Evolutionary conservation across 2,113 vertebrate species (phyloP), one percentile per base, ranked within the genome.

Genomic region (Elaphurus davidianus): DNA sequence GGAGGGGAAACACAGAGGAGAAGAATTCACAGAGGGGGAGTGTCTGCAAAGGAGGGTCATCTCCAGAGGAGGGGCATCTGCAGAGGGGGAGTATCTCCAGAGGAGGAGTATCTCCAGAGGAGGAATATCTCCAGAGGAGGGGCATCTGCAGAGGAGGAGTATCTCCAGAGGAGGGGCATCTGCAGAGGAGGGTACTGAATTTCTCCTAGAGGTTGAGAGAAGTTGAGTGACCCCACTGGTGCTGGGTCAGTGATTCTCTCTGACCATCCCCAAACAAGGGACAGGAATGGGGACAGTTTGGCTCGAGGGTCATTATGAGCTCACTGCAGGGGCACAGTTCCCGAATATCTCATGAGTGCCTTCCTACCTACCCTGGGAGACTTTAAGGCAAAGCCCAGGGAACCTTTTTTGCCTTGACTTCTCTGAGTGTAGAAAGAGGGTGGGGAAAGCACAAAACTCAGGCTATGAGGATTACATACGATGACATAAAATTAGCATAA

Each of bases 401-500:
- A 30, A 8, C 19, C 2, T 27, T 36, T 67, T n/a, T n/a, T 40
- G 40, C 55, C 57, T 54, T 16, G 1, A 27, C 62, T 87, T 52
- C 6, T 45, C 60, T 30, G 45, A 21, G 7, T 27, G 3, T 47
- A 45, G 71, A 23, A 36, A 11, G n/a, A 43, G 2, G 28, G 8
- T 4, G 45, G 52, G 50, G 33, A 9, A 19, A 86, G 45, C 15
- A 7, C 54, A 9, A 27, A 6, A 17, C 8, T 7, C 8, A 17
- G 59, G 6, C 13, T 23, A 7, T 40, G 71, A 25, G 67, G 57
- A 7, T 12, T 3, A 19, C 25, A 14, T 7, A 28, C 14, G 43
- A 0, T 14, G 36, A 40, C 7, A 8, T 0, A 8, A 36, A 17
- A 7, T 2, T 8, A 14, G 83, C 50, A 17, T 25, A 8, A 5